These are phyloP conservation scores for Megalurothrips usitatus DNA, from an alignment of 2,888 invertebrate species.

Conservation along the genomic window DNA sequence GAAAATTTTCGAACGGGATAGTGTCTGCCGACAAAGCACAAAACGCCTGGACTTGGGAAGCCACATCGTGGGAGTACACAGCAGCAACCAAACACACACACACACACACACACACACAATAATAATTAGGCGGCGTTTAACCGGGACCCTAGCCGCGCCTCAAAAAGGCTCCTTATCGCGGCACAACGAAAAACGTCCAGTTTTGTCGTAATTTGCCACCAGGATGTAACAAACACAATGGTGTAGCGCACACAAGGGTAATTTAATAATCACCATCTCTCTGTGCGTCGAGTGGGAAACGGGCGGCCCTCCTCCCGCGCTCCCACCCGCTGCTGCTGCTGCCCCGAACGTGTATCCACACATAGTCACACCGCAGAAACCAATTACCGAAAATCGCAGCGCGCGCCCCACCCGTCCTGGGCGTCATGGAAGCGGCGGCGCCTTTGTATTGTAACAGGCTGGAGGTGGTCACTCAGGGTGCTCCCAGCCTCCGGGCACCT, in stretches of 20 bases:
- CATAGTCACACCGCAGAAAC: neutral
- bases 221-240: neutral
- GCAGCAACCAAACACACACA: too few species aligned
- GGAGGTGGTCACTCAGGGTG: neutral
- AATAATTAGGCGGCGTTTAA: too few species aligned
- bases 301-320: neutral
- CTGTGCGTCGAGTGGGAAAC: neutral
- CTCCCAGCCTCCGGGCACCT: neutral
- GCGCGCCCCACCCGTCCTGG: slow-evolving; percentile 6
- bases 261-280: too few species aligned
- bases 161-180: too few species aligned
- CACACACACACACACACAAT: too few species aligned
- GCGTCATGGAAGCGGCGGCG: neutral
- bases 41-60: too few species aligned
- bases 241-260: neutral
- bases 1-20: too few species aligned
- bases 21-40: too few species aligned
- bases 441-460: neutral
- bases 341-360: too few species aligned
- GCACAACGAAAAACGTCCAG: neutral
- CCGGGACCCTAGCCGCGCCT: too few species aligned
- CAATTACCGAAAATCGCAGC: slow-evolving; percentile 15
- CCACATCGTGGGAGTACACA: too few species aligned
- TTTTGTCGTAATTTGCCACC: neutral
- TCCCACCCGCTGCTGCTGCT: neutral